Base-by-base conservation (phyloP, 2,113 vertebrate genomes). In the Phrynosoma platyrhinos region DNA sequence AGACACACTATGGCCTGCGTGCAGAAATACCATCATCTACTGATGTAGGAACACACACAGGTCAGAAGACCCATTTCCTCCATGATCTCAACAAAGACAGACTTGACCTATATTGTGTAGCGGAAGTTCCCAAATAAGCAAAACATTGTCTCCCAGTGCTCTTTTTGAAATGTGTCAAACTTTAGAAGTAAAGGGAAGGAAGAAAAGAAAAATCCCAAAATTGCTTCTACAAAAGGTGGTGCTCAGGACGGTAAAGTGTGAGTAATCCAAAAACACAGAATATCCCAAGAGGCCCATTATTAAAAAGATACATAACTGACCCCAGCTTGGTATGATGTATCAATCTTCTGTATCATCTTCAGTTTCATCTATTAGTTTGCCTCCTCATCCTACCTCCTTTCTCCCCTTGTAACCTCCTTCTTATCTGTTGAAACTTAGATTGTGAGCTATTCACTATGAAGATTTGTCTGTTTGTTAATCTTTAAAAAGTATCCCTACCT, bases 1-100 rank as follows among this genome's bases (percentile, higher is more conserved):
- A 64, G 6, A 53, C 20, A 32, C 21, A 55, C 87, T 20, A 88
- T 6, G 36, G 55, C 55, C 21, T 74, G 8, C 0, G 0, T 0
- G 52, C 71, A 47, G 86, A 75, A 76, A 21, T 68, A 69, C 79
- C 0, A 0, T 32, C 88, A 52, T 0, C 7, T 7, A 1, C 36
- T 75, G 62, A 62, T 53, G 42, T n/a, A 80, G n/a, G 82, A 0
- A 0, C 64, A 36, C 53, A n/a, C 0, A 69, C 14, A 42, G 58
- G 79, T 82, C 84, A 86, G 84, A 86, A 81, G 47, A 0, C 47
- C 78, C 78, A 85, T 82, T 90, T 92, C 85, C 85, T 89, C 79
- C 0, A 0, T n/a, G 53, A 47, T 20, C 87, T 64, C n/a, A 13
- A 3, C 75, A 88, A 88, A 88, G 32, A 69, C 69, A 85, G 32